Evolutionary conservation across 2,888 invertebrate genomes (phyloP).

Genomic region (Antitype chi): DNA sequence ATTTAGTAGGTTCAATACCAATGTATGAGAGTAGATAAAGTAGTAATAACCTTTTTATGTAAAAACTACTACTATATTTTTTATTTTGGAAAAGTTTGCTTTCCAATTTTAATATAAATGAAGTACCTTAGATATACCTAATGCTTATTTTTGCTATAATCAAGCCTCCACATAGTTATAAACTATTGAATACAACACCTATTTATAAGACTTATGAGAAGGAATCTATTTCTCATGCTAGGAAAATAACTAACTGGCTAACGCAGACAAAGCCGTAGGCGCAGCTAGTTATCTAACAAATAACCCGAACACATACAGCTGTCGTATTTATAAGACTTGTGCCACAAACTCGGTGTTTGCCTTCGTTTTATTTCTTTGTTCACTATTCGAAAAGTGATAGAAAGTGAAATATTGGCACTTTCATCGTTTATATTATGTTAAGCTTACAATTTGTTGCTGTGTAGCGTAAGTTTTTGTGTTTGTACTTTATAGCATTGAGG

Average conservation of each 20-base stretch:
- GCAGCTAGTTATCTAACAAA: conserved; percentile 42
- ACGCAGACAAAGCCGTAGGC: conserved; percentile 42
- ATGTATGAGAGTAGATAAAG: too few species aligned
- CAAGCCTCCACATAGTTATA: not conserved
- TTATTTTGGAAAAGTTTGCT: too few species aligned
- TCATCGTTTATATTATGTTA: conserved; percentile 55
- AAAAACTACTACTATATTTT: too few species aligned
- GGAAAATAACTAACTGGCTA: conserved; percentile 26
- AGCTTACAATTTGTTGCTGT: conserved; percentile 50
- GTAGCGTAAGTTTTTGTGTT: conserved; percentile 44
- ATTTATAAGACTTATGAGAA: conserved; percentile 17
- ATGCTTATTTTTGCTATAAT: not conserved
- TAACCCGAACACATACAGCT: conserved; percentile 38
- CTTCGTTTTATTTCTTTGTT: conserved; percentile 53
- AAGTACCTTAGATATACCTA: too few species aligned
- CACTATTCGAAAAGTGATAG: conserved; percentile 51
- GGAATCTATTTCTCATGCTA: conserved; percentile 38
- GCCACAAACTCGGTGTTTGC: conserved; percentile 29
- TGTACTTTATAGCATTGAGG: conserved; percentile 19
- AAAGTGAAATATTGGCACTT: conserved; percentile 54
- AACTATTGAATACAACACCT: conserved; percentile 27
- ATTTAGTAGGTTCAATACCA: too few species aligned
- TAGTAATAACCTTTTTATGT: too few species aligned
- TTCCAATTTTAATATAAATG: too few species aligned
- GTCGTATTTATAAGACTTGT: conserved; percentile 45